phyloP scores from a whole-genome alignment of 2,113 vertebrate genomes.

The Tamias sibiricus region DNA sequence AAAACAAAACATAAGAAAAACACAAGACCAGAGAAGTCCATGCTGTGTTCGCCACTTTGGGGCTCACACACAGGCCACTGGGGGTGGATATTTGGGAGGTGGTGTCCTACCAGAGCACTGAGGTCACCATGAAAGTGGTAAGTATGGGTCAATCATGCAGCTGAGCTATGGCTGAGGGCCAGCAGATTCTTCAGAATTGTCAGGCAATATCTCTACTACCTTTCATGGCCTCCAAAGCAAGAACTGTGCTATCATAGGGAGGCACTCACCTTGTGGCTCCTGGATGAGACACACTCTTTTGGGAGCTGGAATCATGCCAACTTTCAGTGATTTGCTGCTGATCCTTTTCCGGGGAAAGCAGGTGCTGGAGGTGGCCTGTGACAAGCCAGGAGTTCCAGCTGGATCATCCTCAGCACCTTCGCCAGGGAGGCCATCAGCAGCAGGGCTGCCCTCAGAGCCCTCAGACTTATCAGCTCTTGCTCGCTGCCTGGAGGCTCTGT shows the following conservation, averaged over 20 bases:
- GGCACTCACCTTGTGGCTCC: constrained; percentile 85
- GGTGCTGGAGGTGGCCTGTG: constrained; percentile 72
- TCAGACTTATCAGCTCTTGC: neutral
- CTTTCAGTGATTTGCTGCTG: constrained; percentile 88
- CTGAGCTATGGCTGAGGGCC: neutral
- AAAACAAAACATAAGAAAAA: neutral
- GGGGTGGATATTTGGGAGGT: neutral
- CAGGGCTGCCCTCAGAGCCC: neutral
- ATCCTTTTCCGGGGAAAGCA: constrained; percentile 86
- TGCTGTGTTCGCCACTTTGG: neutral
- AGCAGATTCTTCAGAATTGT: neutral
- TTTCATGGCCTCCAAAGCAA: neutral
- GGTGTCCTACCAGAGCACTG: neutral
- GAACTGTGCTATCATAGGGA: fast-evolving
- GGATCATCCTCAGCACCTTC: constrained; percentile 67
- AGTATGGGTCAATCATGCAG: neutral
- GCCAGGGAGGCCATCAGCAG: constrained; percentile 36
- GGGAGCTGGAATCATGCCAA: constrained; percentile 88
- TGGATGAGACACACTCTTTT: constrained; percentile 89
- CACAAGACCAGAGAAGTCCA: neutral
- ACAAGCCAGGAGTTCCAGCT: constrained; percentile 69
- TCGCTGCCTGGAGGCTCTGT: constrained; percentile 48
- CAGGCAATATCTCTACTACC: neutral
- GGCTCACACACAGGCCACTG: neutral
- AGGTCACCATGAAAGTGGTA: neutral